Evolutionary conservation across 1,140 invertebrate species (phyloP).

Genomic region (Neodiprion virginianus): DNA sequence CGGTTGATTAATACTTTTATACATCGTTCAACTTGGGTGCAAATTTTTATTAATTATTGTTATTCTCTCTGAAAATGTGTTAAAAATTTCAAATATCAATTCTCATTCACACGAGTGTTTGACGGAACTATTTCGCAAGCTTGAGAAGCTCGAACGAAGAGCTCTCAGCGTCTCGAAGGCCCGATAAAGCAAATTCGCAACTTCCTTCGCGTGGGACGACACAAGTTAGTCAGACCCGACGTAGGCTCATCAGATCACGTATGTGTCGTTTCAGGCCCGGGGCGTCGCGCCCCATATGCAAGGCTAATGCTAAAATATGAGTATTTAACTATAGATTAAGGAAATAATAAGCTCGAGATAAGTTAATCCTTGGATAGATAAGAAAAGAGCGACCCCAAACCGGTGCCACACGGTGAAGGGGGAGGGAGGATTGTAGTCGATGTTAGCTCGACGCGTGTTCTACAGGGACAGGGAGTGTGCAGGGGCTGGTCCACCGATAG

Average conservation of each 20-base stretch:
- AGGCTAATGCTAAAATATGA: constrained; percentile 60
- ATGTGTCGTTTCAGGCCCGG: neutral
- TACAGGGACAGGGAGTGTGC: constrained; percentile 23
- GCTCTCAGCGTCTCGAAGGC: no score
- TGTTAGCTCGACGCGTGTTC: neutral
- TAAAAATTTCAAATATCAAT: no score
- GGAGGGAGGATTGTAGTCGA: neutral
- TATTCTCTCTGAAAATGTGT: no score
- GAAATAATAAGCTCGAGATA: constrained; percentile 63
- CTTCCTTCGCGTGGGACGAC: neutral
- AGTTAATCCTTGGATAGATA: constrained; percentile 59
- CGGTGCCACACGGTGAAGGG: neutral
- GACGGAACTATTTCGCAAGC: no score
- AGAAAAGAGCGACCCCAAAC: constrained; percentile 43
- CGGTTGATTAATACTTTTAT: no score
- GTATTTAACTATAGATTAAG: constrained; percentile 61
- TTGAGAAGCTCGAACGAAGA: no score
- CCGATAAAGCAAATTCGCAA: no score
- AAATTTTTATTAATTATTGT: no score
- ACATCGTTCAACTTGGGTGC: no score
- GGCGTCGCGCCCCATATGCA: constrained; percentile 3
- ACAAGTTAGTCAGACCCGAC: neutral
- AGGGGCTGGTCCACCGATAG: constrained; percentile 28
- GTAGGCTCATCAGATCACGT: neutral
- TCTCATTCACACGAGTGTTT: no score